Percentiles rank a stretch among this genome's conserved stretches.
Evolutionary conservation across 1,140 invertebrate species (phyloP).

Genomic region (Halesus radiatus): DNA sequence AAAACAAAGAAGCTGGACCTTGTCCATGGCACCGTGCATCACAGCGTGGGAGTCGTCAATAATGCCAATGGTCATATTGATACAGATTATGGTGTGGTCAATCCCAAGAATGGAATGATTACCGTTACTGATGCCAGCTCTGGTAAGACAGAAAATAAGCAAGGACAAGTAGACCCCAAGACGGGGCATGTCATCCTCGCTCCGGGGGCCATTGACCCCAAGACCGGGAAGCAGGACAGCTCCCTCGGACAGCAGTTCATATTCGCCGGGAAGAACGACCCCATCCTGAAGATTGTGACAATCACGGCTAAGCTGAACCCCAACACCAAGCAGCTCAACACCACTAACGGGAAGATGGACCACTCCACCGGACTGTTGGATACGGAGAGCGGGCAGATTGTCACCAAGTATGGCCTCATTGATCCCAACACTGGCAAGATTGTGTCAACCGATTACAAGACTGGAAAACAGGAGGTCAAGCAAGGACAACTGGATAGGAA

Average conservation of each 20-base stretch:
- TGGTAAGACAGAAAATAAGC: constrained; percentile 69
- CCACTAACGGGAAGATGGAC: constrained; percentile 71
- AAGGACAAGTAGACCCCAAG: constrained; percentile 70
- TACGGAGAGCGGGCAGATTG: constrained; percentile 71
- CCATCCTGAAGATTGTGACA: constrained; percentile 71
- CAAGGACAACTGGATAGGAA: constrained; percentile 71
- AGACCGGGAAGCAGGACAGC: constrained; percentile 68
- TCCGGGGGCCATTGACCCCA: constrained; percentile 70
- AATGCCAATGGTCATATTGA: constrained; percentile 71
- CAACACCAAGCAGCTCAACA: constrained; percentile 71
- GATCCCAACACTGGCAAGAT: constrained; percentile 72
- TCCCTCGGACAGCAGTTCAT: constrained; percentile 69
- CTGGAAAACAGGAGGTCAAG: constrained; percentile 70
- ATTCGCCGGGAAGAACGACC: constrained; percentile 70
- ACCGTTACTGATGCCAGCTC: constrained; percentile 67
- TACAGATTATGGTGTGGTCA: constrained; percentile 73
- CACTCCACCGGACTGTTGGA: constrained; percentile 71
- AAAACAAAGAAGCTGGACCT: constrained; percentile 72
- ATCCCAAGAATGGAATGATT: constrained; percentile 71
- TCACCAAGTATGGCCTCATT: constrained; percentile 73
- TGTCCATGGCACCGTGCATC: constrained; percentile 70
- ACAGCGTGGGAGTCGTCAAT: constrained; percentile 70
- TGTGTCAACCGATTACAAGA: constrained; percentile 70
- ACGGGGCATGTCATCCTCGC: constrained; percentile 72
- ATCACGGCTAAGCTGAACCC: constrained; percentile 73